phyloP scores from a whole-genome alignment of 2,888 invertebrate species.

The Calliopum simillimum region DNA sequence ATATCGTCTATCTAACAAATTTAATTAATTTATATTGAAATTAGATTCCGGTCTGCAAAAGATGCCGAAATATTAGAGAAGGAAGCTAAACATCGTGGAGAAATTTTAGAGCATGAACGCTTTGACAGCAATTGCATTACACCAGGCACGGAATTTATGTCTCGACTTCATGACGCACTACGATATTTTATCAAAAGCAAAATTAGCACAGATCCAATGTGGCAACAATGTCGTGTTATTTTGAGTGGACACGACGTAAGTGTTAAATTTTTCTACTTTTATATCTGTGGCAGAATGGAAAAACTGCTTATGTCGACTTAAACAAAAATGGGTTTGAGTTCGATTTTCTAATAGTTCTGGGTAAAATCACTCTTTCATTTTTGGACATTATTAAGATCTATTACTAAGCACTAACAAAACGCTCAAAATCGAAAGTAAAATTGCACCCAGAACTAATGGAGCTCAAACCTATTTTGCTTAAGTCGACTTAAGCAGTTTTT shows the following conservation, averaged over 20 bases:
- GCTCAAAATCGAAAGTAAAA: too few species aligned
- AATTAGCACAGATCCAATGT: slow-evolving; percentile 84
- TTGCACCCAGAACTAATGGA: too few species aligned
- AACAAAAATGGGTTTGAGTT: too few species aligned
- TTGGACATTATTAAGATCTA: too few species aligned
- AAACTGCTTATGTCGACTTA: too few species aligned
- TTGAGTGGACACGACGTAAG: slow-evolving; percentile 92
- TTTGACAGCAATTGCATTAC: slow-evolving; percentile 99
- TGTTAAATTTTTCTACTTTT: slow-evolving; percentile 34
- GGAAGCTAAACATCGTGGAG: slow-evolving; percentile 82
- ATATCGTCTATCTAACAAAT: too few species aligned
- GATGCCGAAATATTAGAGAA: slow-evolving; percentile 84
- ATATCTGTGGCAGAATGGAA: too few species aligned
- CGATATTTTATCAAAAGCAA: slow-evolving; percentile 89
- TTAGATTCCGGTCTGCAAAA: slow-evolving; percentile 87
- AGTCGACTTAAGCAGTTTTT: too few species aligned
- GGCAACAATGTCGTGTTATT: slow-evolving; percentile 88
- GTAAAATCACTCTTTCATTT: too few species aligned
- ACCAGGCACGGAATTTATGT: slow-evolving; percentile 96
- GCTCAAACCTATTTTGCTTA: too few species aligned
- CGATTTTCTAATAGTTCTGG: too few species aligned
- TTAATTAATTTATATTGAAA: neutral
- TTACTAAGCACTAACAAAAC: too few species aligned
- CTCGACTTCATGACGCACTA: slow-evolving; percentile 84
- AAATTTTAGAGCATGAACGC: slow-evolving; percentile 78